A percentile compares a stretch with the other conserved stretches of the same genome.
Evolutionary conservation across 2,888 invertebrate genomes (phyloP).

Genomic region (Pediacus dermestoides): DNA sequence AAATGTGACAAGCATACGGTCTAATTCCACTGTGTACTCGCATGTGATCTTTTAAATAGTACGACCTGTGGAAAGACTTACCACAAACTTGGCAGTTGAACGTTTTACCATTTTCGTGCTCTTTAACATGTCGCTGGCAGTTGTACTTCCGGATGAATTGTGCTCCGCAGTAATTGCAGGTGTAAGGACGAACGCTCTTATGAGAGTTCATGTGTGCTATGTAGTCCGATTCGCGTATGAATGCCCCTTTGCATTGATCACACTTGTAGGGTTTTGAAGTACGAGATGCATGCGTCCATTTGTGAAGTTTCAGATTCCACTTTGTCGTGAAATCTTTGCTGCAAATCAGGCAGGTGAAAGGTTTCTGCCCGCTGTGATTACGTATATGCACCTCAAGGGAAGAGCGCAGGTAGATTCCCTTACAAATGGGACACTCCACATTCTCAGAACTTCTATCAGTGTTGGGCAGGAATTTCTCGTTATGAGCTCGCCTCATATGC

Average conservation of each 20-base stretch:
- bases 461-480: slow-evolving; percentile 68
- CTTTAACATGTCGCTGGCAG: slow-evolving; percentile 78
- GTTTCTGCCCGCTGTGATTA: slow-evolving; percentile 72
- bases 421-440: slow-evolving; percentile 75
- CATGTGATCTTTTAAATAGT: slow-evolving; percentile 84
- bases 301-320: slow-evolving; percentile 86
- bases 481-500: slow-evolving; percentile 78
- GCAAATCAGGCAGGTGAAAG: slow-evolving; percentile 79
- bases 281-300: slow-evolving; percentile 83
- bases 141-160: slow-evolving; percentile 87
- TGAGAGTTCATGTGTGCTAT: slow-evolving; percentile 83
- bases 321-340: slow-evolving; percentile 83
- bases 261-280: slow-evolving; percentile 84
- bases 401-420: slow-evolving; percentile 69
- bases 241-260: slow-evolving; percentile 77
- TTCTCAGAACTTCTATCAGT: slow-evolving; percentile 61
- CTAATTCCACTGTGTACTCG: slow-evolving; percentile 78
- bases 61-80: slow-evolving; percentile 81
- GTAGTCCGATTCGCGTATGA: slow-evolving; percentile 76
- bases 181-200: slow-evolving; percentile 77
- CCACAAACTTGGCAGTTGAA: slow-evolving; percentile 75
- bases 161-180: slow-evolving; percentile 86
- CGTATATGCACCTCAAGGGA: slow-evolving; percentile 77
- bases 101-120: slow-evolving; percentile 76
- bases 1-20: slow-evolving; percentile 82